Conservation (phyloP, 2,113 vertebrate genomes). For the Elephantulus edwardii region DNA sequence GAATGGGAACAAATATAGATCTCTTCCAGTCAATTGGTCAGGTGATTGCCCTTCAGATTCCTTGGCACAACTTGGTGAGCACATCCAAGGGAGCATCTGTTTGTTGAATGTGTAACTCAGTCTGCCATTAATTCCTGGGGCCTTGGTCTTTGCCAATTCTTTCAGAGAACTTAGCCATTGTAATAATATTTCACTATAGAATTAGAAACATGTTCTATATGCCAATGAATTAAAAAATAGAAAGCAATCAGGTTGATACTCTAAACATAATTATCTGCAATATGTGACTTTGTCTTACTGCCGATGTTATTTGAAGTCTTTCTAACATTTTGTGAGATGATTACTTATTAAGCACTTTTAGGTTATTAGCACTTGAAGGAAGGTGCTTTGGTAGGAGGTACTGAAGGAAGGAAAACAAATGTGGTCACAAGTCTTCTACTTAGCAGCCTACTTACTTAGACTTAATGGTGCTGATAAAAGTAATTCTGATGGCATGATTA, state of each 20-base stretch:
- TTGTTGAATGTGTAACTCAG: no score
- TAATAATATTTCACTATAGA: neutral
- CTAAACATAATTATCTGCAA: conserved; percentile 49
- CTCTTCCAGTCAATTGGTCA: no score
- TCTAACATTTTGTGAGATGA: conserved; percentile 3
- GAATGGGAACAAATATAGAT: no score
- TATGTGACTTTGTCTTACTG: conserved; percentile 40
- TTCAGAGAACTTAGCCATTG: neutral
- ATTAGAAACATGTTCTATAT: neutral
- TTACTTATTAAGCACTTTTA: conserved; percentile 24
- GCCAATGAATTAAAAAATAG: conserved; percentile 26
- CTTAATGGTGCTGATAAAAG: conserved; percentile 44
- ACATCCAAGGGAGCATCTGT: no score
- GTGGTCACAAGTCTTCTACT: neutral
- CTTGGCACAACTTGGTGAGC: no score
- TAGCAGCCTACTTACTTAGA: conserved; percentile 24
- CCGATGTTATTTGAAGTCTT: neutral
- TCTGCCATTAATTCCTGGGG: no score
- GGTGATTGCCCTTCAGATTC: no score
- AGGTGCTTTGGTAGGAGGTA: neutral
- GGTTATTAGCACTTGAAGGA: neutral
- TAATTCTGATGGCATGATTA: conserved; percentile 48
- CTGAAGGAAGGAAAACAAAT: conserved; percentile 10
- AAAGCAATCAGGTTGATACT: neutral
- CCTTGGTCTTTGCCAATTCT: no score